Percentiles rank a stretch among this genome's conserved stretches.
These are phyloP conservation scores for Sycophila texana DNA, from an alignment of 2,888 invertebrate species.

Conservation along the genomic window DNA sequence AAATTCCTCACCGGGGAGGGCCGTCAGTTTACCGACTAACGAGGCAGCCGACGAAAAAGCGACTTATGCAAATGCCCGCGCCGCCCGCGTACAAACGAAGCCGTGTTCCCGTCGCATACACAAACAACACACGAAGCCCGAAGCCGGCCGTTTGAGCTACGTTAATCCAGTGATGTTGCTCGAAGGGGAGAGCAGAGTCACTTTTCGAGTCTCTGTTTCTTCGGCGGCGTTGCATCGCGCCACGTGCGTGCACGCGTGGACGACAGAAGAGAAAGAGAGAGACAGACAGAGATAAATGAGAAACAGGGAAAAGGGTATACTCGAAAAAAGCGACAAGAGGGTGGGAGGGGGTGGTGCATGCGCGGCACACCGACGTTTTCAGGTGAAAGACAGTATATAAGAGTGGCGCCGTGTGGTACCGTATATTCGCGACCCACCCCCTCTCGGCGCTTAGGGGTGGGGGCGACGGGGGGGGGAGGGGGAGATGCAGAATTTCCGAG, in stretches of 20 bases:
- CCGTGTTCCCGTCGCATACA: too few relatives aligned
- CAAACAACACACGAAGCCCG: too few relatives aligned
- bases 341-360: neutral
- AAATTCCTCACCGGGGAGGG: too few relatives aligned
- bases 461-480: neutral
- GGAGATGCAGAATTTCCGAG: slow-evolving; percentile 14
- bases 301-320: neutral
- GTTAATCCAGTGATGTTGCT: neutral
- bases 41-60: neutral
- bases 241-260: neutral
- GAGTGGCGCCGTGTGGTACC: neutral
- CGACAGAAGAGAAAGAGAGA: neutral
- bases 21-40: too few relatives aligned
- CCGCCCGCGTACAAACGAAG: neutral
- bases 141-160: neutral
- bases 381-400: slow-evolving; percentile 8
- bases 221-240: neutral
- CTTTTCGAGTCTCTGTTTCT: neutral
- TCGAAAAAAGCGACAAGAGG: neutral
- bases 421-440: neutral
- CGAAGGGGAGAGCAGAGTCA: neutral
- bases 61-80: neutral
- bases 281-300: neutral
- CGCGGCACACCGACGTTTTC: neutral
- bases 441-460: neutral